A percentile compares a stretch with the other conserved stretches of the same genome.
Conservation (phyloP, 2,113 vertebrate species). For the Carettochelys insculpta region DNA sequence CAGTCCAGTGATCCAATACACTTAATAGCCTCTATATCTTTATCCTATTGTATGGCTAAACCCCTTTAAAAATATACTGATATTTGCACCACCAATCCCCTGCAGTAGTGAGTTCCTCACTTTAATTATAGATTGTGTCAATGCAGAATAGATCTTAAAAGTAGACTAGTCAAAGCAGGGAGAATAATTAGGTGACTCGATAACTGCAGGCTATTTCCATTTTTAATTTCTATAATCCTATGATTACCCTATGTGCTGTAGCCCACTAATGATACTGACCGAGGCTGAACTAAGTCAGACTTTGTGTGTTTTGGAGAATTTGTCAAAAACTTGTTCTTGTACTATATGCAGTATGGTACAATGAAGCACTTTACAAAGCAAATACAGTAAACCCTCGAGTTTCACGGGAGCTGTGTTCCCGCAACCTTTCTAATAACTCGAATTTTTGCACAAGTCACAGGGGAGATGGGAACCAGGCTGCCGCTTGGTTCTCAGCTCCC, state of each 20-base stretch:
- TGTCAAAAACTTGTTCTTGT: background rate
- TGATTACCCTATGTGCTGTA: background rate
- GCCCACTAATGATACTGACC: background rate
- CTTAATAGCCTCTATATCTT: conserved; percentile 20
- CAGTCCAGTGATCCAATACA: background rate
- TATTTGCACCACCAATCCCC: conserved; percentile 31
- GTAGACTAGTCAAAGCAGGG: conserved; percentile 28
- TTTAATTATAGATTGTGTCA: conserved; percentile 38
- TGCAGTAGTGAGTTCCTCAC: conserved; percentile 35
- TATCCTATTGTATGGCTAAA: conserved; percentile 14
- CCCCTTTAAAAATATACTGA: background rate
- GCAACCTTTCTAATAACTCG: no score
- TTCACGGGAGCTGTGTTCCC: no score
- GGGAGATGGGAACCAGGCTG: no score
- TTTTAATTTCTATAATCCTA: conserved; percentile 12
- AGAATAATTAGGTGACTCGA: background rate
- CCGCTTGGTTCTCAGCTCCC: no score
- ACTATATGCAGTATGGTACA: no score
- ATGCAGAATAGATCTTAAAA: background rate
- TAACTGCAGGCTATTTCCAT: conserved; percentile 6
- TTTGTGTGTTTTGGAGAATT: background rate
- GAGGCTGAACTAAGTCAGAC: background rate
- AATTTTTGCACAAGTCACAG: no score
- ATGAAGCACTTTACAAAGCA: no score
- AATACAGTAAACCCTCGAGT: no score